These are phyloP conservation scores for Anagrus nilaparvatae DNA, from an alignment of 1,140 invertebrate species.

Conservation along the genomic window DNA sequence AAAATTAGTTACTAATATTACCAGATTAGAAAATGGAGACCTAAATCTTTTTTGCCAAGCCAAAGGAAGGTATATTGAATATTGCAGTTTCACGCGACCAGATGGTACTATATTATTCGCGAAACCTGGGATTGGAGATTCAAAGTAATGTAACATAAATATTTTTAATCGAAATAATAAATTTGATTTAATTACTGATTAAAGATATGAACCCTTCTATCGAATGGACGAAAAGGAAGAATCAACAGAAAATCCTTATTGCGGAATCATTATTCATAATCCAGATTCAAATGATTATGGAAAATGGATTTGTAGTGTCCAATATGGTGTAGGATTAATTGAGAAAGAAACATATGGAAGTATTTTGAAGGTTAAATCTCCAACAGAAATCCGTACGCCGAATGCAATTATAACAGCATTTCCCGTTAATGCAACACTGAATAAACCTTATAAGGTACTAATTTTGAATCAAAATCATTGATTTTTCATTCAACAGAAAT, in stretches of 20 bases:
- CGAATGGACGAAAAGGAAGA: conserved; percentile 10
- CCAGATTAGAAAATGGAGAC: background rate
- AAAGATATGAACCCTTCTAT: too few species aligned
- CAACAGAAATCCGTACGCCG: background rate
- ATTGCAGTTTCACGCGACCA: conserved; percentile 12
- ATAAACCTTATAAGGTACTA: conserved; percentile 26
- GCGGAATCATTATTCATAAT: conserved; percentile 27
- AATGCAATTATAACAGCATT: too few species aligned
- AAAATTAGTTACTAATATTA: too few species aligned
- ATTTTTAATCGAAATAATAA: too few species aligned
- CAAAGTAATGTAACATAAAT: conserved; percentile 12
- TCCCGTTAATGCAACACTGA: conserved; percentile 24
- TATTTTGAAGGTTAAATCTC: conserved; percentile 16
- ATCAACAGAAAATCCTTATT: conserved; percentile 14
- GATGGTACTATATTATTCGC: conserved; percentile 11
- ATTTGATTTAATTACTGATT: too few species aligned
- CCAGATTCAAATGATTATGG: conserved; percentile 28
- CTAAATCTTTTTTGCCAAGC: conserved; percentile 15
- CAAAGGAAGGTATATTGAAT: background rate
- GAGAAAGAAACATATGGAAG: conserved; percentile 15
- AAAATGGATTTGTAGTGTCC: conserved; percentile 27
- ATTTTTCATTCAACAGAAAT: background rate
- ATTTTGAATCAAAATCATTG: too few species aligned
- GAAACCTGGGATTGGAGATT: conserved; percentile 5
- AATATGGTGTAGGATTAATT: conserved; percentile 3